Evolutionary conservation across 2,888 invertebrate genomes (phyloP), one percentile per base, ranked within the genome.

Genomic region (Pammene aurita): DNA sequence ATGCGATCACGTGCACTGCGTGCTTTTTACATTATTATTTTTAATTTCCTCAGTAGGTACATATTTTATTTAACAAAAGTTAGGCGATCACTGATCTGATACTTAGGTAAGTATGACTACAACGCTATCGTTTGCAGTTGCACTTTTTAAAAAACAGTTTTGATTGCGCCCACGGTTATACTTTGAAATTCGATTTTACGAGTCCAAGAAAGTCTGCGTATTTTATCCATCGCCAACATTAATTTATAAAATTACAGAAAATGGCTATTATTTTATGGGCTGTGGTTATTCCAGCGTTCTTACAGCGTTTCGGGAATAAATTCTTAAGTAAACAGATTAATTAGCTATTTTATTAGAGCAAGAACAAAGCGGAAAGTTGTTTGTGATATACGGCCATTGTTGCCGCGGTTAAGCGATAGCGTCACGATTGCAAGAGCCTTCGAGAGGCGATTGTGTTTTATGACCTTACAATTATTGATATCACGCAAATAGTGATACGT

Each of bases 311-410:
- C 18, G 63, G 52, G 10, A 56, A 57, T 14, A 52, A 57, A 68
- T 52, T 63, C 48, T 57, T 34, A 35, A 57, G 67, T 52, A 63
- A 68, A 63, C 42, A 14, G 50, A 63, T 63, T 62, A 63, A 68
- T 57, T 57, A 34, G 44, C 42, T 44, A 52, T 57, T 68, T 68
- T 56, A 63, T 68, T 63, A 18, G 57, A 68, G 18, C 67, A 50
- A 60, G 60, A 67, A 62, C 61, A 48, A 67, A 62, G 55, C 61
- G 41, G 67, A 67, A 48, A 67, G 63, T 62, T 56, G 56, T 68
- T 68, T 46, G 35, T 68, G 67, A 63, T 68, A 63, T 68, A 68
- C 42, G 50, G 18, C 61, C 38, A 67, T 62, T 67, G 67, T 66
- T 67, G 55, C 34, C 55, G 54, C 50, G 60, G 16, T 7, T 18